A percentile compares a stretch with the other conserved stretches of the same genome.
Conservation (phyloP, 2,113 vertebrate genomes). For the Caretta caretta region DNA sequence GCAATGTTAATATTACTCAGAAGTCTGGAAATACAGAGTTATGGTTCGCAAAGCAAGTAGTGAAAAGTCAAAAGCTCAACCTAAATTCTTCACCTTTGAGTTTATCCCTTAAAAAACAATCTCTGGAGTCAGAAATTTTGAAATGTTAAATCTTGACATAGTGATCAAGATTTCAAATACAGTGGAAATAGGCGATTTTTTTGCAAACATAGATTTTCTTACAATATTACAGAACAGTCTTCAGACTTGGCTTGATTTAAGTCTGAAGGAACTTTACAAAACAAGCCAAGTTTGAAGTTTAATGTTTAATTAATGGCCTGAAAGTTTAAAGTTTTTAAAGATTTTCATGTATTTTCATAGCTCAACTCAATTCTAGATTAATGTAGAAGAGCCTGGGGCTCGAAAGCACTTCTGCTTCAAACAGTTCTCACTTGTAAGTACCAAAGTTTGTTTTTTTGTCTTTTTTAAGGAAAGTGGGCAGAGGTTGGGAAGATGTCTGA, state of each 20-base stretch:
- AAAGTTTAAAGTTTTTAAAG: neutral
- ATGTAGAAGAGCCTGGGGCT: neutral
- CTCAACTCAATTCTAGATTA: conserved; percentile 1
- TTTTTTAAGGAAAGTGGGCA: neutral
- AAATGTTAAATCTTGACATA: neutral
- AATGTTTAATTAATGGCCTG: conserved; percentile 19
- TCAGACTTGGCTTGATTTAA: neutral
- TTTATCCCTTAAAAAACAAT: neutral
- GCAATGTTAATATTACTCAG: neutral
- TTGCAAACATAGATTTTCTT: neutral
- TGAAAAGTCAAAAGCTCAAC: neutral
- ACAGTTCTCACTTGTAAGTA: conserved; percentile 28
- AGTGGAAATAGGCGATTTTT: neutral
- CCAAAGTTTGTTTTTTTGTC: neutral
- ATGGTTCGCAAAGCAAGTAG: neutral
- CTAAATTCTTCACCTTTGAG: neutral
- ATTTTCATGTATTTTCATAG: conserved; percentile 48
- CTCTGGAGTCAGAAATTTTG: neutral
- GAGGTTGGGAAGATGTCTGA: conserved; percentile 31
- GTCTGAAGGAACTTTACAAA: neutral
- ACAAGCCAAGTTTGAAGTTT: neutral
- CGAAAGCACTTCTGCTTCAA: conserved; percentile 37
- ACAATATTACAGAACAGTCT: neutral
- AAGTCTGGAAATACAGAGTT: neutral
- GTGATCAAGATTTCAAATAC: neutral